phyloP scores from a whole-genome alignment of 2,113 vertebrate species.

The Mormoops blainvillei region DNA sequence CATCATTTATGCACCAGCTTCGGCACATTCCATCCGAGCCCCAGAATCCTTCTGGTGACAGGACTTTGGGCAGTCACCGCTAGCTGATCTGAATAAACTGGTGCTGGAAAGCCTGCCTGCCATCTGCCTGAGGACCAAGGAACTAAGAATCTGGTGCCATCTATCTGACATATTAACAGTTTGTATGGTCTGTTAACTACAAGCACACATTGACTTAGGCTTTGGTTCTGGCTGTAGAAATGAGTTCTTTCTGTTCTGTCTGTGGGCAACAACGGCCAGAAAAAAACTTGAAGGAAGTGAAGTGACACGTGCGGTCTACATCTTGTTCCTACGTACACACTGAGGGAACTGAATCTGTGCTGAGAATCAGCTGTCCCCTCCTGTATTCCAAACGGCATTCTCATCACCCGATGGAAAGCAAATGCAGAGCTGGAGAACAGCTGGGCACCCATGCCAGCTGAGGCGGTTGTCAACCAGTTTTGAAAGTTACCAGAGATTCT shows the following conservation, averaged over 20 bases:
- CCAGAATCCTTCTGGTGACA: neutral
- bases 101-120: neutral
- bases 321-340: neutral
- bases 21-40: neutral
- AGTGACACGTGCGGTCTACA: neutral
- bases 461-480: neutral
- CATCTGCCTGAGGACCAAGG: neutral
- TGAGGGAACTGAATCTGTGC: neutral
- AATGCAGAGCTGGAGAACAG: neutral
- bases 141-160: neutral
- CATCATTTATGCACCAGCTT: too few species aligned
- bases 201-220: neutral
- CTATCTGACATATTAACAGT: neutral
- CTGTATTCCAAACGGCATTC: too few species aligned
- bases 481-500: neutral
- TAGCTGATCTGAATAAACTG: fast-evolving
- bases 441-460: neutral
- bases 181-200: neutral
- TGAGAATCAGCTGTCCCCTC: too few species aligned
- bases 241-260: neutral
- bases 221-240: neutral
- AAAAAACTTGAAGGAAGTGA: neutral
- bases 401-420: neutral
- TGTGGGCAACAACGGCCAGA: neutral
- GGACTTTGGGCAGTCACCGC: neutral